Evolutionary conservation across 2,888 invertebrate species (phyloP), one percentile per base, ranked within the genome.

Genomic region (Stenichneumon culpator): DNA sequence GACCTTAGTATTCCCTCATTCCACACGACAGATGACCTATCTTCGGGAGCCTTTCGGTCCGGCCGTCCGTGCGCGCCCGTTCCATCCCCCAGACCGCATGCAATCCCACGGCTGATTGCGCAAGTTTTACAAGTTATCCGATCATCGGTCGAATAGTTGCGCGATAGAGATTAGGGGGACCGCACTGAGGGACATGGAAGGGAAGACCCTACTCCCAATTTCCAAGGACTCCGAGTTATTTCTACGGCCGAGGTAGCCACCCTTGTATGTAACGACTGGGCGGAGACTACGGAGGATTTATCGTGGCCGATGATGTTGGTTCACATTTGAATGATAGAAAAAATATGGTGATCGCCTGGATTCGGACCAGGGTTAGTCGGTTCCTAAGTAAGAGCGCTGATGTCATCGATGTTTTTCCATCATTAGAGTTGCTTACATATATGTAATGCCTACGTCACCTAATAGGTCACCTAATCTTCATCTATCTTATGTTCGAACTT

Each of bases 51-150:
- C 67, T 54, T 82, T 74, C 65, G 54, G 47, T 69, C 25, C 63
- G 36, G 68, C 67, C 78, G 69, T 68, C 79, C 78, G 74, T 57
- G 75, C 80, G 68, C 39, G 65, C 65, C 63, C 81, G 67, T 22
- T 74, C 70, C 11, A 16, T 11, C 25, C 14, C 25, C 25, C 69
- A 74, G 80, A 88, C 79, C 87, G 86, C 86, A 86, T 87, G 89
- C 89, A 91, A 91, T 91, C 81, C 86, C 90, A 90, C 88, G 89
- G 88, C 82, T 91, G 90, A 90, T 91, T 90, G 90, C 84, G 70
- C 88, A 90, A 91, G 88, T 91, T 91, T 91, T 91, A 90, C 89
- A 90, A 90, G 91, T 91, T 91, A 89, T 88, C 87, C 82, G 89
- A 90, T 88, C 88, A 83, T 79, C 82, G 77, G 67, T 19, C 19